Evolutionary conservation across 2,113 vertebrate species (phyloP).

Genomic region (Campylorhamphus procurvoides): DNA sequence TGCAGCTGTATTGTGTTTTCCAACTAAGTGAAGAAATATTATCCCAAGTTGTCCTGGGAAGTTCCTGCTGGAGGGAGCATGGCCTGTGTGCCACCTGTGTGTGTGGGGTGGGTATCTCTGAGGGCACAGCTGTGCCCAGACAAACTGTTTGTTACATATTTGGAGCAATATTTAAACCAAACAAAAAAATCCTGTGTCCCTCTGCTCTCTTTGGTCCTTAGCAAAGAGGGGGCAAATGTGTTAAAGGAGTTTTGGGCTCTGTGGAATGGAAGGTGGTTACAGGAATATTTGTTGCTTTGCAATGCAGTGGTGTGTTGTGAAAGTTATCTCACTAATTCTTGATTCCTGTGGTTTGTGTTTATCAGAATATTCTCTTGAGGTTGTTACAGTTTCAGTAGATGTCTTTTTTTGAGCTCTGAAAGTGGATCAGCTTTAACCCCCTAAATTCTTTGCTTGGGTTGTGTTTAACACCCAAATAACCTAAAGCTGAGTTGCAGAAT

Average conservation of each 20-base stretch:
- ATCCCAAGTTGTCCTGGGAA: not conserved
- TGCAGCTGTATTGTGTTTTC: conserved; percentile 20
- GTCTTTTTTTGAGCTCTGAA: not conserved
- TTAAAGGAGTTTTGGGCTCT: not conserved
- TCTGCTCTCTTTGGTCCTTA: not conserved
- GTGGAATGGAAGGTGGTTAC: not conserved
- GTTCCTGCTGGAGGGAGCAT: not conserved
- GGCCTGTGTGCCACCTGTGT: not conserved
- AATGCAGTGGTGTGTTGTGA: not conserved
- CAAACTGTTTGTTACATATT: not conserved
- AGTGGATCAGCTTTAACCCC: not conserved
- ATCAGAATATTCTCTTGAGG: not conserved
- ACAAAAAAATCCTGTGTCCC: not conserved
- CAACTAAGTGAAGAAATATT: not conserved
- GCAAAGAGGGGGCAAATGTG: not conserved
- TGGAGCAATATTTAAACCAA: conserved; percentile 9
- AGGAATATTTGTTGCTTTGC: not conserved
- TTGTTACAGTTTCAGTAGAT: not conserved
- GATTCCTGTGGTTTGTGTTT: not conserved
- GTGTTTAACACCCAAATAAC: not conserved
- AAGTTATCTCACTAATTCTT: not conserved
- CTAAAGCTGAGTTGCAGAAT: not conserved
- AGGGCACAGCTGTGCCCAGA: not conserved
- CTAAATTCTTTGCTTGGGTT: not conserved
- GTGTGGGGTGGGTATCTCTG: not conserved